These are phyloP conservation scores for Hyperopisus bebe DNA, from an alignment of 2,113 vertebrate genomes.

Conservation along the genomic window DNA sequence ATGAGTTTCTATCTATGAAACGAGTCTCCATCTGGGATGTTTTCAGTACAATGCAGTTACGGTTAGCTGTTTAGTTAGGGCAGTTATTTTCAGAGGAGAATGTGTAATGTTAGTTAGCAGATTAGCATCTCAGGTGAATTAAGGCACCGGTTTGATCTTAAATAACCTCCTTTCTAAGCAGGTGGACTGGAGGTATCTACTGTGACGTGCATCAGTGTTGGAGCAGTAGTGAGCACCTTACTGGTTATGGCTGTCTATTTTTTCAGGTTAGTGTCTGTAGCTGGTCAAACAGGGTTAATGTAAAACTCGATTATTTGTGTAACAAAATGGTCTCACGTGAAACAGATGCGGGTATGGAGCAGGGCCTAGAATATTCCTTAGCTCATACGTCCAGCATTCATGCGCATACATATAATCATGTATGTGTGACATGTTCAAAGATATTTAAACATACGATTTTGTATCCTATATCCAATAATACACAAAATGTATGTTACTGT, in stretches of 20 bases:
- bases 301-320: not conserved
- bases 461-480: not conserved
- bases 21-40: not conserved
- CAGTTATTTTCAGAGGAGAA: not conserved
- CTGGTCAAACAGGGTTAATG: not conserved
- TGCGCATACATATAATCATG: not conserved
- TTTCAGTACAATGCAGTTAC: not conserved
- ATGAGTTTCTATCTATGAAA: not conserved
- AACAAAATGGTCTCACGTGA: not conserved
- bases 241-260: constrained; percentile 90
- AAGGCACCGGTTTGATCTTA: not conserved
- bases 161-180: constrained; percentile 60
- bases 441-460: not conserved
- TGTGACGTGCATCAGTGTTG: constrained; percentile 87
- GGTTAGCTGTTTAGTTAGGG: not conserved
- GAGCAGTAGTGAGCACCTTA: constrained; percentile 80
- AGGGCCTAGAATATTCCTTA: not conserved
- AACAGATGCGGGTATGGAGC: not conserved
- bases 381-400: not conserved
- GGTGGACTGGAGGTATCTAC: constrained; percentile 94
- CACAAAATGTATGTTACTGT: not conserved
- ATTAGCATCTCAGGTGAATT: not conserved
- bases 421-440: not conserved
- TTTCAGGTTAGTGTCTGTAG: constrained; percentile 72
- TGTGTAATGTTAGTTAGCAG: not conserved